Conservation (phyloP, 2,797 vertebrate genomes). For the Hyperoplus immaculatus region DNA sequence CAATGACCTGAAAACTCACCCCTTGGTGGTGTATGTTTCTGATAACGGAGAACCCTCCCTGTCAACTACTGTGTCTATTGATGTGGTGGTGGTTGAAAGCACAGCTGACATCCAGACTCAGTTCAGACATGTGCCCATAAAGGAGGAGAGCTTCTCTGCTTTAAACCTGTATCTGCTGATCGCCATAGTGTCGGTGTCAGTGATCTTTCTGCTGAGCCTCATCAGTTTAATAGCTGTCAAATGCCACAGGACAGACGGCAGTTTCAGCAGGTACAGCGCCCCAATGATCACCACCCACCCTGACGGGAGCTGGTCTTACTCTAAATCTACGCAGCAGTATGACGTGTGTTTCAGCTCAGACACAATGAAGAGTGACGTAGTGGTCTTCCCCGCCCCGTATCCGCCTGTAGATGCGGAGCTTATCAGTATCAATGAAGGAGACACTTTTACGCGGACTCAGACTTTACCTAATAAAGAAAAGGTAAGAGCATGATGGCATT, state of each 20-base stretch:
- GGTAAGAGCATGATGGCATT: slow-evolving; percentile 52
- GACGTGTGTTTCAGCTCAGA: slow-evolving; percentile 48
- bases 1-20: slow-evolving; percentile 30
- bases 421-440: slow-evolving; percentile 13
- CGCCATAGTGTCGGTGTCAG: slow-evolving; percentile 60
- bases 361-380: slow-evolving; percentile 71
- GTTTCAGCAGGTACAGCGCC: slow-evolving; percentile 60
- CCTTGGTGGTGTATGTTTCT: slow-evolving; percentile 24
- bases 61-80: slow-evolving; percentile 35
- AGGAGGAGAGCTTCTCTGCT: slow-evolving; percentile 64
- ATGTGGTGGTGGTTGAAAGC: slow-evolving; percentile 51
- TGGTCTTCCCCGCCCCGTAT: slow-evolving; percentile 61
- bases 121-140: slow-evolving; percentile 57
- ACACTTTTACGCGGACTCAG: slow-evolving; percentile 18
- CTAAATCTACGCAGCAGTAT: slow-evolving; percentile 44
- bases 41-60: slow-evolving; percentile 31
- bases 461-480: slow-evolving; percentile 63
- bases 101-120: slow-evolving; percentile 49
- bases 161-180: slow-evolving; percentile 70
- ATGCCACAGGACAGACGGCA: slow-evolving; percentile 58
- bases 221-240: slow-evolving; percentile 65
- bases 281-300: slow-evolving; percentile 64
- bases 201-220: slow-evolving; percentile 65
- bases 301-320: slow-evolving; percentile 45
- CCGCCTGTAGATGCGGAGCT: slow-evolving; percentile 24